Evolutionary conservation across 2,888 invertebrate species (phyloP).

Genomic region (Hedychridium roseum): DNA sequence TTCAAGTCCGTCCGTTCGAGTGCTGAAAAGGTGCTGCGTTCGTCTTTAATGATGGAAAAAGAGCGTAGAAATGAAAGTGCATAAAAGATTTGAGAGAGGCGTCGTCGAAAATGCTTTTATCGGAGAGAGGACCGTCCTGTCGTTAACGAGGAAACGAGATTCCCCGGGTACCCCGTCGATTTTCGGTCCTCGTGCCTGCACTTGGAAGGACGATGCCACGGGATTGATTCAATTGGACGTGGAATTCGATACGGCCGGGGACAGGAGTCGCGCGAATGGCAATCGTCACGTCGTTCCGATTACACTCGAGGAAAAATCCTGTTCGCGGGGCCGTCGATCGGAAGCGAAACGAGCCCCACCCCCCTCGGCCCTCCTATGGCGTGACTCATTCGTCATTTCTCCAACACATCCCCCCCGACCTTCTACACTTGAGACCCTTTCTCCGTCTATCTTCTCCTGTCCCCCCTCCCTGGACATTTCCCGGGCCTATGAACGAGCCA

Average conservation of each 20-base stretch:
- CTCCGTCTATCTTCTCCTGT: constrained; percentile 18
- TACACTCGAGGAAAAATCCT: constrained; percentile 14
- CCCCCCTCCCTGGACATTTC: constrained; percentile 18
- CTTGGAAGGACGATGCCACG: constrained; percentile 32
- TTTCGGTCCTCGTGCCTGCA: constrained; percentile 14
- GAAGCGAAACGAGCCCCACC: constrained; percentile 16
- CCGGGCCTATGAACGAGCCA: constrained; percentile 9
- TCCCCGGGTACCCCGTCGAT: constrained; percentile 22
- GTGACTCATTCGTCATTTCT: constrained; percentile 45
- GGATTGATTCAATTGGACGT: constrained; percentile 40
- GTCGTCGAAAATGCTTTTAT: no score
- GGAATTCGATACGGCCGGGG: constrained; percentile 30
- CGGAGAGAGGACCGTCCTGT: no score
- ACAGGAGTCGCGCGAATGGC: constrained; percentile 4
- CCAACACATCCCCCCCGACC: constrained; percentile 22
- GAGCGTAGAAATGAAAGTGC: no score
- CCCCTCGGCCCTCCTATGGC: constrained; percentile 16
- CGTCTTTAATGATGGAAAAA: no score
- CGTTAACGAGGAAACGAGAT: constrained; percentile 40
- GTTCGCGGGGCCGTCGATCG: constrained; percentile 1
- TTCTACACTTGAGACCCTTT: constrained; percentile 21
- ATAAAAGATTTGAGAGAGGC: no score
- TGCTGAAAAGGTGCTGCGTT: no score
- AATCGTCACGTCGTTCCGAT: constrained; percentile 23
- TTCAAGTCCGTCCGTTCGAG: no score